A percentile compares a stretch with the other conserved stretches of the same genome.
phyloP scores from a whole-genome alignment of 2,113 vertebrate genomes.

The Lucifuga dentata region DNA sequence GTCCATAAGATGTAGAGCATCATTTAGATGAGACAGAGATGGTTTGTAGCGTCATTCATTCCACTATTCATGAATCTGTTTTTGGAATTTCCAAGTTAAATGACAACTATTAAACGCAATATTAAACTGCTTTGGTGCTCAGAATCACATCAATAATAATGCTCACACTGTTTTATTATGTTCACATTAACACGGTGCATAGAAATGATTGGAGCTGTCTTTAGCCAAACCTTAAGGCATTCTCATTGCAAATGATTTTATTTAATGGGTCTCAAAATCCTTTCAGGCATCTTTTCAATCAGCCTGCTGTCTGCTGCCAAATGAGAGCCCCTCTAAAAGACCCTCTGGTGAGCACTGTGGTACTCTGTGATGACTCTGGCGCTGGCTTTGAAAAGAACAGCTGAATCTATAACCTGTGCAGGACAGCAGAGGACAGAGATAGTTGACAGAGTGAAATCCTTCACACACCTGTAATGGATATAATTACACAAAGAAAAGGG shows the following conservation, averaged over 20 bases:
- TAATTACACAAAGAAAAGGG: constrained; percentile 79
- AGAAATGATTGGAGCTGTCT: constrained; percentile 41
- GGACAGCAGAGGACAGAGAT: constrained; percentile 47
- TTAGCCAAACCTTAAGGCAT: constrained; percentile 50
- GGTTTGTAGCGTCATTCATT: neutral
- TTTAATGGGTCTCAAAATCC: constrained; percentile 44
- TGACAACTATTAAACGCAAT: neutral
- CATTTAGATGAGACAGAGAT: too few species aligned
- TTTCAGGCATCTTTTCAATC: constrained; percentile 72
- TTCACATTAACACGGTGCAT: constrained; percentile 33
- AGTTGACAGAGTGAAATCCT: constrained; percentile 65
- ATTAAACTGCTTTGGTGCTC: neutral
- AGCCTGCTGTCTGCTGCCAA: constrained; percentile 49
- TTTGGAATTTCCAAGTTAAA: neutral
- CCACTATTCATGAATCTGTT: neutral
- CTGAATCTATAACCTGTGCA: constrained; percentile 57
- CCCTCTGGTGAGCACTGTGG: constrained; percentile 50
- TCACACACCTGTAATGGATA: constrained; percentile 73
- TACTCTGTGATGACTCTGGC: constrained; percentile 44
- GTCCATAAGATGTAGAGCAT: too few species aligned
- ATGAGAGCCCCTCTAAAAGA: constrained; percentile 50
- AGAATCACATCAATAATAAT: constrained; percentile 23
- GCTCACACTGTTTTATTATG: constrained; percentile 39
- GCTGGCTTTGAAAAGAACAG: constrained; percentile 54
- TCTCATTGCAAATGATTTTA: constrained; percentile 34